phyloP scores from a whole-genome alignment of 1,140 invertebrate species.

The Vollenhovia emeryi region DNA sequence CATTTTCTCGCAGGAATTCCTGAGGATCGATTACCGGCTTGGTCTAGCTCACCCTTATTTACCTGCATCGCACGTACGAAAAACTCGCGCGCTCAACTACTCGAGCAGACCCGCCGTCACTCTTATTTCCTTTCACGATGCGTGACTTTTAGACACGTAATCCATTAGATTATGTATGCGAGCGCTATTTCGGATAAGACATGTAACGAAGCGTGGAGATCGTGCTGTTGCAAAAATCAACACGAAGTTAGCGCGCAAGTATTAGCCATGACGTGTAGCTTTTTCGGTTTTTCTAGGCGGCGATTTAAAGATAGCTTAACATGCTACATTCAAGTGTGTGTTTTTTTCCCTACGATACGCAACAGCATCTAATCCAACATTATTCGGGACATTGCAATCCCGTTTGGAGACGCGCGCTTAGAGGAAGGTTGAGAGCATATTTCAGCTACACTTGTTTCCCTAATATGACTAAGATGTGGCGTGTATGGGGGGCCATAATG shows the following conservation, averaged over 20 bases:
- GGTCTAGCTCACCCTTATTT: slow-evolving; percentile 30
- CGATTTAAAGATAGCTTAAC: background rate
- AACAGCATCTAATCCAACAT: background rate
- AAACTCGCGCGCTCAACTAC: slow-evolving; percentile 38
- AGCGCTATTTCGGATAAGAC: slow-evolving; percentile 28
- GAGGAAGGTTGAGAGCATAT: background rate
- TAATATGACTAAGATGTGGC: slow-evolving; percentile 12
- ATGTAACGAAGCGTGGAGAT: slow-evolving; percentile 7
- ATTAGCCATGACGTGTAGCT: background rate
- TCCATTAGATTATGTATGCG: slow-evolving; percentile 39
- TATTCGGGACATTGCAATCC: background rate
- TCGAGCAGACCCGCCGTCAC: slow-evolving; percentile 33
- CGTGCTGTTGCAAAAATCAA: background rate
- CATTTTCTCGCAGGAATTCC: slow-evolving; percentile 30
- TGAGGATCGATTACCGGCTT: slow-evolving; percentile 42
- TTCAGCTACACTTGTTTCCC: background rate
- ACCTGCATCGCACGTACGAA: slow-evolving; percentile 47
- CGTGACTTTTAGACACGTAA: slow-evolving; percentile 43
- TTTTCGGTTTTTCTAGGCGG: background rate
- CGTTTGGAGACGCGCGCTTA: background rate
- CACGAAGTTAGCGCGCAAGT: background rate
- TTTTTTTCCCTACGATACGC: background rate
- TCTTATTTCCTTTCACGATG: slow-evolving; percentile 52
- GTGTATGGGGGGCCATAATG: background rate
- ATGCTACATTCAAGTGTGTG: background rate